Base-by-base conservation (phyloP, 2,888 invertebrate genomes). In the Amitus sp. region DNA sequence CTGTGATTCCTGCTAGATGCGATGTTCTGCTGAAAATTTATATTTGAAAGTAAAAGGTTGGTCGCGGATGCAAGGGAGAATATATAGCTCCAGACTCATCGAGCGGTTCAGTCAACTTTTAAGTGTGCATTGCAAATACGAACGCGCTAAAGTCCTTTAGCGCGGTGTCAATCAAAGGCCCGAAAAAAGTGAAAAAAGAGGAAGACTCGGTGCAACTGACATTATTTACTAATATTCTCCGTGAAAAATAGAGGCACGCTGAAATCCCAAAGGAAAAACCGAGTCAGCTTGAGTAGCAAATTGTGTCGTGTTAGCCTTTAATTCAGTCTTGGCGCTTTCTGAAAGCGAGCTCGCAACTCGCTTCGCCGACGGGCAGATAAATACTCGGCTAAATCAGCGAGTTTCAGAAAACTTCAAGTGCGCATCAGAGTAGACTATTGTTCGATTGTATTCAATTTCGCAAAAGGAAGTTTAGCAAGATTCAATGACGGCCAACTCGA, bases 1-100 rank as follows among this genome's bases (percentile, higher is more conserved):
- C 70, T 65, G 62, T 57, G 61, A 65, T 66, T 66, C 59, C 48
- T 59, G 47, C 58, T 59, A 56, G 59, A 63, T 49, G 59, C 47
- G 55, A 58, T 63, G 63, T 63, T 53, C 54, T 63, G 58, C 64
- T 66, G 67, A 65, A 64, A 65, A 65, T 62, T 64, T 62, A 64
- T 62, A 63, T 66, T 62, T 67, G 42, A 18, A 42, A 42, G 10
- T 42, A 20, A 42, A 19, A 42, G 42, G 19, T 20, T 10, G n/a
- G 19, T 20, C 20, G 42, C 42, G 15, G 37, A 5, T 15, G 13
- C n/a, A 12, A 15, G 3, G 3, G 37, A 13, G 2, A 3, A 2
- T n/a, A n/a, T 15, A 15, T 37, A 15, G 15, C 37, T 37, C 7
- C 12, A 7, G 4, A 2, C 15, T 15, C 15, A 37, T 37, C 37